Conservation (phyloP, 1,140 invertebrate species). For the Fopius arisanus region DNA sequence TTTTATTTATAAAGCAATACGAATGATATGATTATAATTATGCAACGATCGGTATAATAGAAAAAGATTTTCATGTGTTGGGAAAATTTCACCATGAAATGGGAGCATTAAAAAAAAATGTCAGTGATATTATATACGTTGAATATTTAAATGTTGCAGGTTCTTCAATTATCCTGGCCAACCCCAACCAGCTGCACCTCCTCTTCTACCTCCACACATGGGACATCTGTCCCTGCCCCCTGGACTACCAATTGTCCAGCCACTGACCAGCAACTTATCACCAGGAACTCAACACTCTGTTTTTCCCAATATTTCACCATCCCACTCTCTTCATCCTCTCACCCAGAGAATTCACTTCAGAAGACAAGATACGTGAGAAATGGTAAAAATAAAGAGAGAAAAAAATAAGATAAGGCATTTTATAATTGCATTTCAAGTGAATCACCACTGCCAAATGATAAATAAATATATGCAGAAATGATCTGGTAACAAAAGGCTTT, state of each 20-base stretch:
- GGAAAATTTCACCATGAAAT: no score
- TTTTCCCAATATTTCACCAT: constrained; percentile 48
- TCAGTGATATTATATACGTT: no score
- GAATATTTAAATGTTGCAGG: constrained; percentile 46
- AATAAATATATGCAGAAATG: not conserved
- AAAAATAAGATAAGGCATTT: constrained; percentile 15
- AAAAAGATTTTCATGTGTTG: no score
- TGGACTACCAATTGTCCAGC: constrained; percentile 53
- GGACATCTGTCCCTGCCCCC: constrained; percentile 52
- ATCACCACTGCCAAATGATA: not conserved
- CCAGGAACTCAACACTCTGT: constrained; percentile 48
- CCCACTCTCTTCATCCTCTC: constrained; percentile 46
- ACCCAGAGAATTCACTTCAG: constrained; percentile 54
- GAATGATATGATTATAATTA: no score
- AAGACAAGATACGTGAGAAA: constrained; percentile 48
- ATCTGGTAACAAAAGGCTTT: not conserved
- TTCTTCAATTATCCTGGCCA: constrained; percentile 68
- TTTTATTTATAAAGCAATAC: no score
- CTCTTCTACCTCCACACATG: constrained; percentile 54
- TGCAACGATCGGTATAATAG: no score
- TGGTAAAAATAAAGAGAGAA: not conserved
- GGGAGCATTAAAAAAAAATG: no score
- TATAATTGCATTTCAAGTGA: not conserved
- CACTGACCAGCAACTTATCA: constrained; percentile 52
- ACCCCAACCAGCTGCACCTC: constrained; percentile 43